Base-by-base conservation (phyloP, 2,888 invertebrate genomes). In the Gasteruption jaculator region DNA sequence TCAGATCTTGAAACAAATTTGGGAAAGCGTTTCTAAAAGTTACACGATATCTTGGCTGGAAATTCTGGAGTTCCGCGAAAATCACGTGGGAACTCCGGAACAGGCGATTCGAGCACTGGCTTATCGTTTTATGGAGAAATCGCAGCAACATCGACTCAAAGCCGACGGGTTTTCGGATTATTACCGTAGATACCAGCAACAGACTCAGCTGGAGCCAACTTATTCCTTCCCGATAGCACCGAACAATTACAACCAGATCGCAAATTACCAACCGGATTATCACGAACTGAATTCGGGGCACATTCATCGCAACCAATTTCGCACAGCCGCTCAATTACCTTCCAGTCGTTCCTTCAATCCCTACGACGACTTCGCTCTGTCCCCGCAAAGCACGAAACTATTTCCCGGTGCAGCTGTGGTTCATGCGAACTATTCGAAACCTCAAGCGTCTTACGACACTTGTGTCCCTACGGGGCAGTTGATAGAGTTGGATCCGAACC, bases 1-100 rank as follows among this genome's bases (percentile, higher is more conserved):
- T 3, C 60, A 86, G 85, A 85, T 90, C 60, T 77, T 90, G 73
- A 83, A 83, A 44, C 78, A 82, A 46, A 83, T 89, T 53, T 84
- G 85, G 79, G 86, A 87, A 61, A 76, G 81, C 25, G 77, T 83
- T 14, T 79, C 82, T 37, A 71, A 76, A 41, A 63, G 72, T 11
- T 74, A 71, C 46, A 73, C 72, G 24, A 68, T 77, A 19, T 71
- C 73, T 2, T 90, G 87, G 86, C 69, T 79, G 25, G 85, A 85
- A 48, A 79, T 90, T 21, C 73, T 81, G 27, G 76, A 80, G 29
- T 80, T 79, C 63, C 75, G 85, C 1, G 76, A 76, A 52, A 72
- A 72, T 11, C 74, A 76, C 48, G 63, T 76, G 3, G 76, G 81
- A 26, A 73, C 75, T 35, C 74, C 77, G 1, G 77, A 79, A 35